A percentile compares a stretch with the other conserved stretches of the same genome.
Evolutionary conservation across 2,797 vertebrate genomes (phyloP).

Genomic region (Gorsachius magnificus): DNA sequence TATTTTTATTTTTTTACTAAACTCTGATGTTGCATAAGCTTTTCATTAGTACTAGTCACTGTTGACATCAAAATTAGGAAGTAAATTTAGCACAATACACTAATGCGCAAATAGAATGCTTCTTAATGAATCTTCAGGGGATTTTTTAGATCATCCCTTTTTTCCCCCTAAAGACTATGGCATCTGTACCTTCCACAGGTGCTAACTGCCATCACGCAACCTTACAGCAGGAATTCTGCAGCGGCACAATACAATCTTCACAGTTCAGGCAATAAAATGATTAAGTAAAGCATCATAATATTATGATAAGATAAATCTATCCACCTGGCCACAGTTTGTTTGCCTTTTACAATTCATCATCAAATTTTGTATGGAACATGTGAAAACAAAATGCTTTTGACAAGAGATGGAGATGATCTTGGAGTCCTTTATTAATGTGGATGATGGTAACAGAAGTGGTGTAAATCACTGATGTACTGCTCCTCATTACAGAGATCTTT

Average conservation of each 20-base stretch:
- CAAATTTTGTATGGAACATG: not conserved
- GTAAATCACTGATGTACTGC: not conserved
- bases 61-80: constrained; percentile 69
- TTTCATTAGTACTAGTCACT: constrained; percentile 52
- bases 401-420: not conserved
- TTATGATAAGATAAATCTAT: not conserved
- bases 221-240: not conserved
- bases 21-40: constrained; percentile 62
- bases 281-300: constrained; percentile 1
- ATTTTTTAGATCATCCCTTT: constrained; percentile 46
- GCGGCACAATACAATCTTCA: not conserved
- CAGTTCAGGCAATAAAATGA: not conserved
- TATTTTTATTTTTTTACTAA: constrained; percentile 12
- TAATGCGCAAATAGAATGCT: constrained; percentile 35
- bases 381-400: constrained; percentile 8
- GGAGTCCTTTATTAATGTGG: not conserved
- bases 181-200: not conserved
- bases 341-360: not conserved
- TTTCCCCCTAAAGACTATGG: not conserved
- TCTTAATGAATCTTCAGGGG: constrained; percentile 75
- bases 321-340: not conserved
- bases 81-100: constrained; percentile 71
- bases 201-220: not conserved
- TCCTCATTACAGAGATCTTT: not conserved
- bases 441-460: not conserved